Evolutionary conservation across 2,113 vertebrate genomes (phyloP).

Genomic region (Stictonetta naevosa): DNA sequence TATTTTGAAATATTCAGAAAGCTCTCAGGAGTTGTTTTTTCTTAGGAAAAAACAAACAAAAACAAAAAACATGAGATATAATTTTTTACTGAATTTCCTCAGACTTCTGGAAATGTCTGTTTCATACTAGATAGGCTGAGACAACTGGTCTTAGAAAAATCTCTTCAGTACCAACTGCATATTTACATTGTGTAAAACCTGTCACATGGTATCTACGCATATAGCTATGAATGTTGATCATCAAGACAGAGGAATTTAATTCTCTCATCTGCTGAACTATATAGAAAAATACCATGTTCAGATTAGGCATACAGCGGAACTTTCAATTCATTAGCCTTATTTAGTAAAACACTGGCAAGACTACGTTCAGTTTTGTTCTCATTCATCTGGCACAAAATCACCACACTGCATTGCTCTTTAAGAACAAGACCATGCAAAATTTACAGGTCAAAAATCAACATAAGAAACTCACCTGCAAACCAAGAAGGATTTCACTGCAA

Average conservation of each 20-base stretch:
- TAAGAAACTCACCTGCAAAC: background rate
- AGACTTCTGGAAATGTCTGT: background rate
- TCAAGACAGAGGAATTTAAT: background rate
- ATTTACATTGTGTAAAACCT: background rate
- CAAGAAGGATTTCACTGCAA: background rate
- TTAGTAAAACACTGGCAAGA: background rate
- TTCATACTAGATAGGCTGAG: background rate
- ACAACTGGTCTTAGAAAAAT: background rate
- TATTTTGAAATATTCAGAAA: background rate
- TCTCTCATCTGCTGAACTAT: background rate
- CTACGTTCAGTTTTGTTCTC: background rate
- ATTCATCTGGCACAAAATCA: background rate
- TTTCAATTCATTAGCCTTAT: background rate
- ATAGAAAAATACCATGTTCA: background rate
- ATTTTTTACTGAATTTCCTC: background rate
- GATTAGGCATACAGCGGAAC: background rate
- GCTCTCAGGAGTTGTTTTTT: background rate
- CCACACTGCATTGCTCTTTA: background rate
- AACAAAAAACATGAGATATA: background rate
- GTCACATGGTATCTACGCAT: background rate
- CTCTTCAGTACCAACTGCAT: background rate
- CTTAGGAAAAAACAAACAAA: background rate
- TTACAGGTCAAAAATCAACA: rapidly evolving
- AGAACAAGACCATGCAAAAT: background rate
- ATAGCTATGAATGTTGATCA: background rate